Conservation (phyloP, 1,140 invertebrate species). For the Polypedilum vanderplanki region DNA sequence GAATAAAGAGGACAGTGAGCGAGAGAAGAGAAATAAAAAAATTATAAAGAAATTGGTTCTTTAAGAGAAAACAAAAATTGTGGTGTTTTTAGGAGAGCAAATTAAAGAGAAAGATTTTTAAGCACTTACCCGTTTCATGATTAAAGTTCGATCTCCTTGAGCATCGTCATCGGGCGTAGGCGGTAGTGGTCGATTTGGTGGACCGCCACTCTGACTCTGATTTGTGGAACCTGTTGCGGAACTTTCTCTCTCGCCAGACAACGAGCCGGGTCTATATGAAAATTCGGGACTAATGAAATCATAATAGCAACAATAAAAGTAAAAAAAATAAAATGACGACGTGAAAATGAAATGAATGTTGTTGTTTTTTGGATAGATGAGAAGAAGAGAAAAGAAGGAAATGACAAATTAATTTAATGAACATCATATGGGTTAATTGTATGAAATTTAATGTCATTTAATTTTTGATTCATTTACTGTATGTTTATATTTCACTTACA, state of each 20-base stretch:
- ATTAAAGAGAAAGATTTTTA: constrained; percentile 37
- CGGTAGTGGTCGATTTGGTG: constrained; percentile 84
- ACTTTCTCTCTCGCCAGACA: constrained; percentile 44
- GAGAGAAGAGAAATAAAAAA: constrained; percentile 31
- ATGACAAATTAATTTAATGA: neutral
- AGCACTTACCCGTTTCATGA: constrained; percentile 76
- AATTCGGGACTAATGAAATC: constrained; percentile 64
- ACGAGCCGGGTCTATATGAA: constrained; percentile 73
- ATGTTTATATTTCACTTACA: constrained; percentile 60
- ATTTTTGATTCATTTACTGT: neutral
- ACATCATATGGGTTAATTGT: neutral
- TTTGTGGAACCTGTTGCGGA: constrained; percentile 43
- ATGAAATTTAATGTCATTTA: neutral
- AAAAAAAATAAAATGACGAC: constrained; percentile 32
- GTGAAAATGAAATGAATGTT: constrained; percentile 19
- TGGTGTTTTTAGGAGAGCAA: constrained; percentile 31
- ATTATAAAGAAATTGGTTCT: too few species aligned
- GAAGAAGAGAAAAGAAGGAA: constrained; percentile 31
- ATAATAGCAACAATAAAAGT: neutral
- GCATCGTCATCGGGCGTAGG: constrained; percentile 85
- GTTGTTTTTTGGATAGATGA: constrained; percentile 31
- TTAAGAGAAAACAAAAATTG: too few species aligned
- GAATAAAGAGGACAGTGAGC: constrained; percentile 31
- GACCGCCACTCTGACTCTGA: constrained; percentile 53
- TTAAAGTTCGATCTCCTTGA: constrained; percentile 76